Base-by-base conservation (phyloP, 1,140 invertebrate species). In the Theocolax elegans region DNA sequence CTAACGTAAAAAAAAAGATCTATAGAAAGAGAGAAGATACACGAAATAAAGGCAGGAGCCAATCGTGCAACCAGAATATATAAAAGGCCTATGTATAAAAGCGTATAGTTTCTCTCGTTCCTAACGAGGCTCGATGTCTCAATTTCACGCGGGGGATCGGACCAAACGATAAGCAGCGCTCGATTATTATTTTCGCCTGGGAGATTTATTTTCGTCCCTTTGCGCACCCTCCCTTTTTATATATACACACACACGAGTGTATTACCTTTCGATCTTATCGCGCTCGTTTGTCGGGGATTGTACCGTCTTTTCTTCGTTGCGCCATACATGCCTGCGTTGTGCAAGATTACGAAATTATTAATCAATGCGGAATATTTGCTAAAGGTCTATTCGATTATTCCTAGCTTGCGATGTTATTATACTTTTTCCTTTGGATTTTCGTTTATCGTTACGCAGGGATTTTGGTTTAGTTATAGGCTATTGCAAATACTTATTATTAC, bases 61-160 rank as follows among this genome's bases (percentile, higher is more conserved):
- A 44, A 51, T 72, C 48, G 68, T 42, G 71, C 53, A 44, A n/a
- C n/a, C n/a, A n/a, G n/a, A n/a, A n/a, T n/a, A n/a, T n/a, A n/a
- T 64, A 71, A 35, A 35, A 35, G 31, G n/a, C n/a, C n/a, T n/a
- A n/a, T n/a, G n/a, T n/a, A n/a, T n/a, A 35, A 35, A 35, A 35
- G 10, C 4, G 10, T 35, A 6, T 35, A 6, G 7, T 44, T 66
- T 54, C 67, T 27, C 59, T 64, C 31, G 51, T 63, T 46, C 49
- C 60, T 79, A 81, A 81, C 79, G 74, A 80, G 75, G 73, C 71
- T 75, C 71, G 72, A 79, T 79, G 80, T 81, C 79, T 81, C 80
- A 81, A 82, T 83, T 83, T 81, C 76, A 54, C 75, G 72, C 72
- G 59, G 72, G 75, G 70, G 79, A 80, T 80, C 62, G 70, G 42